Conservation (phyloP, 1,140 invertebrate genomes). For the Lepidurus packardi region DNA sequence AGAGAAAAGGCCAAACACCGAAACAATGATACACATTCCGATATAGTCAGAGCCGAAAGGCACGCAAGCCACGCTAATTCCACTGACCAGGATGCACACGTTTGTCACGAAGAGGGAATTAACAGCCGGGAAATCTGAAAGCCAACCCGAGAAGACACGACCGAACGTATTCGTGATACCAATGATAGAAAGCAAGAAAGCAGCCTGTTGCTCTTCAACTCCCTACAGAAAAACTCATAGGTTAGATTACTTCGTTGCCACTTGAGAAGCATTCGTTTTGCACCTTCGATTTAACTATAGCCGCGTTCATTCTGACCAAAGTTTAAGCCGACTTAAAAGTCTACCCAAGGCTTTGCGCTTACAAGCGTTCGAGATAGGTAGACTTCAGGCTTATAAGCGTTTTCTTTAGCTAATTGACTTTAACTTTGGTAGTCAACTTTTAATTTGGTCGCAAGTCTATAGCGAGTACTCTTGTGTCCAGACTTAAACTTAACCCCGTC, state of each 20-base stretch:
- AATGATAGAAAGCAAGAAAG: constrained; percentile 86
- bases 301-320: too few relatives aligned
- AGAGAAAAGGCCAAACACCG: constrained; percentile 90
- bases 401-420: too few relatives aligned
- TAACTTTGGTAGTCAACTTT: too few relatives aligned
- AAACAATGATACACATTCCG: constrained; percentile 72
- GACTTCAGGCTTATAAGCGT: too few relatives aligned
- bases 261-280: too few relatives aligned
- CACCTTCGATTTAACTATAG: too few relatives aligned
- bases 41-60: constrained; percentile 75
- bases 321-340: too few relatives aligned
- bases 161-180: constrained; percentile 91
- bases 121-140: constrained; percentile 78
- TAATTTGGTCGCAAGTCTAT: too few relatives aligned
- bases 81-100: constrained; percentile 82
- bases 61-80: constrained; percentile 72
- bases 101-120: constrained; percentile 91
- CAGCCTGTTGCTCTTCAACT: constrained; percentile 66
- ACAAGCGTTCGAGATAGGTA: too few relatives aligned
- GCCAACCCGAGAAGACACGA: constrained; percentile 76
- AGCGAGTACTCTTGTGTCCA: too few relatives aligned
- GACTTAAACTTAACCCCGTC: too few relatives aligned
- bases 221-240: constrained; percentile 51
- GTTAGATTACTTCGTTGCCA: neutral
- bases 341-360: too few relatives aligned